Conservation (phyloP, 2,888 invertebrate genomes). For the Melanotus villosus region DNA sequence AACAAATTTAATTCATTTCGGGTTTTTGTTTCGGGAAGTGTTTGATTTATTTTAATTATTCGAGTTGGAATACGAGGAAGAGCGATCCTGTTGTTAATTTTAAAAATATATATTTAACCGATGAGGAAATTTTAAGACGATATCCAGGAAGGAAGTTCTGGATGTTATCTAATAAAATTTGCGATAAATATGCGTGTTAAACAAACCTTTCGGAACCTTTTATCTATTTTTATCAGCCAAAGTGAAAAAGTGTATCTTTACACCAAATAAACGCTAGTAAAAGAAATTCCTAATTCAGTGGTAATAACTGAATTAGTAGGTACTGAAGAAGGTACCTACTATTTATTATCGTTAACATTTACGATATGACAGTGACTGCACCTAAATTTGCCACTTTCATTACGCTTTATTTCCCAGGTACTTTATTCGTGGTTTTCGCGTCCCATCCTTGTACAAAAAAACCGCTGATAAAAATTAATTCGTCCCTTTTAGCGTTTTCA, state of each 20-base stretch:
- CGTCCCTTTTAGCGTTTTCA: background rate
- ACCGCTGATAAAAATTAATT: background rate
- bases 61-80: too few species aligned
- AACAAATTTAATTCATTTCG: background rate
- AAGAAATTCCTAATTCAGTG: background rate
- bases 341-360: background rate
- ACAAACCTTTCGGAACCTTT: too few species aligned
- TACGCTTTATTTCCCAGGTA: background rate
- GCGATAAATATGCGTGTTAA: too few species aligned
- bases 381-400: slow-evolving; percentile 10
- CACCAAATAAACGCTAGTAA: too few species aligned
- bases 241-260: too few species aligned
- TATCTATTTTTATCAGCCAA: too few species aligned
- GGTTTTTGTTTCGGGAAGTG: background rate
- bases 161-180: too few species aligned
- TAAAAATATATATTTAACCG: too few species aligned
- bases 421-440: background rate
- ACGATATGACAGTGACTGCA: background rate
- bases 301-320: background rate
- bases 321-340: background rate
- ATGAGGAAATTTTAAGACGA: too few species aligned
- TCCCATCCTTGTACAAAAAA: background rate
- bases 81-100: too few species aligned
- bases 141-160: too few species aligned
- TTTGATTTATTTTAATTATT: too few species aligned